These are phyloP conservation scores for Cyanoliseus patagonus DNA, from an alignment of 2,113 vertebrate species.

Conservation along the genomic window DNA sequence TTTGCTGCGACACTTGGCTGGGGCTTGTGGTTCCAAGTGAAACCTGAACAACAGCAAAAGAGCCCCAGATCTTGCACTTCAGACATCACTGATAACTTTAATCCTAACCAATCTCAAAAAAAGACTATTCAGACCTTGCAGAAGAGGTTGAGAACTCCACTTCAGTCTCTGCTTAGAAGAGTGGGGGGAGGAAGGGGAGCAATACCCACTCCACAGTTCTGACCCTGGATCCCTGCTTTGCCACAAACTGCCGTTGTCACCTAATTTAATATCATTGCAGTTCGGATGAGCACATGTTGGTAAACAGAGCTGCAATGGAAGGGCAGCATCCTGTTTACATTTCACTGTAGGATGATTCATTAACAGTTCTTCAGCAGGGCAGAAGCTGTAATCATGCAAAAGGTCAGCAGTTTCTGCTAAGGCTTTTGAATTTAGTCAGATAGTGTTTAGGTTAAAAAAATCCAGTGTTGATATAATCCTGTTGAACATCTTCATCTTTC, in stretches of 20 bases:
- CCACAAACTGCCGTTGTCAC: neutral
- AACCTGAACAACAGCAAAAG: neutral
- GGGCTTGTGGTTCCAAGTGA: neutral
- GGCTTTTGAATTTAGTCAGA: constrained; percentile 52
- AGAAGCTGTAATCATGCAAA: constrained; percentile 40
- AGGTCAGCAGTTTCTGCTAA: constrained; percentile 55
- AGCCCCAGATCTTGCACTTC: neutral
- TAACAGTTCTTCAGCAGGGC: neutral
- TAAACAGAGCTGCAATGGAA: constrained; percentile 67
- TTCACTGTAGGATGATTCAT: constrained; percentile 41
- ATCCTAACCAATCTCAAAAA: neutral
- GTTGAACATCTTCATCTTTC: constrained; percentile 37
- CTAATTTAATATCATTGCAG: constrained; percentile 15
- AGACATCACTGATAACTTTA: neutral
- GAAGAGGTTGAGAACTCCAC: neutral
- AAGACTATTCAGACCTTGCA: neutral
- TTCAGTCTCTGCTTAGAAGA: neutral
- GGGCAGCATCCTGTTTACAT: constrained; percentile 75
- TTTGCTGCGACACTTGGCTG: neutral
- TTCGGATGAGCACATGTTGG: constrained; percentile 54
- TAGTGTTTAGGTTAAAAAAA: constrained; percentile 66
- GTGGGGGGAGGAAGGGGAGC: neutral
- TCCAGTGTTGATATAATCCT: constrained; percentile 66
- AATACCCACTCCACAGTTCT: neutral
- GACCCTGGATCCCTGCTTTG: neutral